Percentiles rank a stretch among this genome's conserved stretches.
Evolutionary conservation across 2,888 invertebrate species (phyloP).

Genomic region (Petrophora chlorosata): DNA sequence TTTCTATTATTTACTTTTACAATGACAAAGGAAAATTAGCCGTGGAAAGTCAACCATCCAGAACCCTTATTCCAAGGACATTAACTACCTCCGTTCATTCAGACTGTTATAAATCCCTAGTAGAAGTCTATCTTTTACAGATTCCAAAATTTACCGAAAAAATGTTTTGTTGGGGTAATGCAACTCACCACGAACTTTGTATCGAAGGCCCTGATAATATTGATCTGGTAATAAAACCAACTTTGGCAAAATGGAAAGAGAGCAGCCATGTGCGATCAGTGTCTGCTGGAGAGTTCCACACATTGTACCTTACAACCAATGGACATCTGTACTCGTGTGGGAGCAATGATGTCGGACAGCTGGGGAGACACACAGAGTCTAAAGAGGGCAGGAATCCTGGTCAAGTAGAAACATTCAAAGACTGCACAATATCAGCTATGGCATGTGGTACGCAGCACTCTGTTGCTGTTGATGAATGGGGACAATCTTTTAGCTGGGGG

Average conservation of each 20-base stretch:
- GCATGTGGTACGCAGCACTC: constrained; percentile 93
- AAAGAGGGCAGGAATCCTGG: constrained; percentile 65
- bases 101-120: constrained; percentile 47
- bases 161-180: constrained; percentile 82
- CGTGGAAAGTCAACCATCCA: constrained; percentile 32
- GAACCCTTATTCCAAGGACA: constrained; percentile 14
- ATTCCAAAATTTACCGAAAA: too few relatives aligned
- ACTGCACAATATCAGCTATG: constrained; percentile 87
- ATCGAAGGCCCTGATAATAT: constrained; percentile 63
- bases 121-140: too few relatives aligned
- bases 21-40: constrained; percentile 53
- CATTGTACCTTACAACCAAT: constrained; percentile 88
- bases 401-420: constrained; percentile 89
- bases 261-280: constrained; percentile 80
- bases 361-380: constrained; percentile 85
- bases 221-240: constrained; percentile 83
- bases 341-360: constrained; percentile 95
- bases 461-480: constrained; percentile 94
- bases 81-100: constrained; percentile 47
- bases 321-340: constrained; percentile 96
- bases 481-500: constrained; percentile 95
- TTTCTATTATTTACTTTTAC: constrained; percentile 52
- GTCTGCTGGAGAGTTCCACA: constrained; percentile 93
- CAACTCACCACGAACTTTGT: constrained; percentile 77
- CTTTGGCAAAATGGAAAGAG: constrained; percentile 85